phyloP scores from a whole-genome alignment of 2,888 invertebrate species.

The Hyposoter didymator region DNA sequence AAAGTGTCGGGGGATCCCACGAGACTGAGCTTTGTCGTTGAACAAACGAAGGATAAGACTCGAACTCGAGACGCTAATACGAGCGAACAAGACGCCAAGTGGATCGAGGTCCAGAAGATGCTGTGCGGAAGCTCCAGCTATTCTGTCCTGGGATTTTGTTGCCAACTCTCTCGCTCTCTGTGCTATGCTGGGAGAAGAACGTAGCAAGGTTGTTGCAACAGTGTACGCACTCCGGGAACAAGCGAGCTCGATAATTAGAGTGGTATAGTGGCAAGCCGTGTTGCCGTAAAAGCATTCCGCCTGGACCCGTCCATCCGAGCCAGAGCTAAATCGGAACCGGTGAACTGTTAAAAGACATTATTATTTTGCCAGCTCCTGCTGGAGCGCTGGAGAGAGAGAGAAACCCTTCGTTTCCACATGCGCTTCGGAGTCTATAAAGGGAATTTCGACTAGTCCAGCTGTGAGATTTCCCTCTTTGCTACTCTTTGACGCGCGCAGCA shows the following conservation, averaged over 20 bases:
- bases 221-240: conserved; percentile 52
- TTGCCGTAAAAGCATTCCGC: conserved; percentile 77
- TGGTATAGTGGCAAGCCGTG: conserved; percentile 77
- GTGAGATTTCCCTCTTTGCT: conserved; percentile 35
- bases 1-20: conserved; percentile 13
- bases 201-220: conserved; percentile 24
- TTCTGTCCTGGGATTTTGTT: conserved; percentile 17
- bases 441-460: conserved; percentile 19
- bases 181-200: conserved; percentile 8
- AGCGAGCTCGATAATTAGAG: conserved; percentile 75
- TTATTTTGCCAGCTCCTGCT: conserved; percentile 61
- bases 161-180: not conserved
- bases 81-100: conserved; percentile 23
- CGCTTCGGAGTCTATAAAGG: conserved; percentile 13
- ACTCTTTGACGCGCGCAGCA: not conserved
- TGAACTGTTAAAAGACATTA: conserved; percentile 69
- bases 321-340: conserved; percentile 71
- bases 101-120: conserved; percentile 38
- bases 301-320: conserved; percentile 68
- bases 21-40: conserved; percentile 39
- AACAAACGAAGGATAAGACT: conserved; percentile 45
- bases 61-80: conserved; percentile 33
- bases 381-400: not conserved
- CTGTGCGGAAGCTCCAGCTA: conserved; percentile 27
- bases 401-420: conserved; percentile 21